Evolutionary conservation across 2,888 invertebrate genomes (phyloP).

Genomic region (Leptopilina syphax): DNA sequence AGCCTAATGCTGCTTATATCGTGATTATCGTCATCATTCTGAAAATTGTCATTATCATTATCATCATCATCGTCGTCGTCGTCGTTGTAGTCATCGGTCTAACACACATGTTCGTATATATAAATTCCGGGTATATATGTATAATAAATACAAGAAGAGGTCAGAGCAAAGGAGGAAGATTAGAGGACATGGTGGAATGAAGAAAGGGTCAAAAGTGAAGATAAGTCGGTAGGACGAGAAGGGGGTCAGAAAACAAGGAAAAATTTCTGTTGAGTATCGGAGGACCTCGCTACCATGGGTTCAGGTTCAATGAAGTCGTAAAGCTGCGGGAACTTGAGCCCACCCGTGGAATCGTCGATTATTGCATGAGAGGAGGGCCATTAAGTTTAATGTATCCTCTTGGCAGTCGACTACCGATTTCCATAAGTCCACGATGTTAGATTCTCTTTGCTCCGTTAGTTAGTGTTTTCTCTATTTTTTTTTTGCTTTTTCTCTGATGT

Average conservation of each 20-base stretch:
- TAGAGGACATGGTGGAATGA: too few species aligned
- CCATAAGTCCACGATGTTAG: conserved; percentile 56
- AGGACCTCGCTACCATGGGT: conserved; percentile 43
- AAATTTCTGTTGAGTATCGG: conserved; percentile 1
- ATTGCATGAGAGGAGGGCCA: conserved; percentile 68
- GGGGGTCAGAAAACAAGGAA: conserved; percentile 18
- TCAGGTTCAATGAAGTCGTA: conserved; percentile 66
- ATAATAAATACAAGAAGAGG: not conserved
- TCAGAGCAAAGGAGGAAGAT: not conserved
- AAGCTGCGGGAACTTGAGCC: conserved; percentile 65
- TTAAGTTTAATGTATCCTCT: conserved; percentile 70
- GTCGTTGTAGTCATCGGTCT: not conserved
- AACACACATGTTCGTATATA: not conserved
- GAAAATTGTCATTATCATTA: conserved; percentile 59
- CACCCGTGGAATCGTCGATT: conserved; percentile 74
- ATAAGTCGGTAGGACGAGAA: not conserved
- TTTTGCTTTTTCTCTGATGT: too few species aligned
- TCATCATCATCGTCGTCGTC: conserved; percentile 46
- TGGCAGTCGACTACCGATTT: conserved; percentile 62
- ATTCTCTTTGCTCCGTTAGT: too few species aligned
- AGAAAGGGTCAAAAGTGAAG: not conserved
- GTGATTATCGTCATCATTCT: conserved; percentile 60
- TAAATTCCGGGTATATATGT: not conserved
- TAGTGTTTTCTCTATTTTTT: too few species aligned
- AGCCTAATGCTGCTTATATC: conserved; percentile 43